phyloP scores from a whole-genome alignment of 2,113 vertebrate species.

The Mesoclemmys tuberculata region DNA sequence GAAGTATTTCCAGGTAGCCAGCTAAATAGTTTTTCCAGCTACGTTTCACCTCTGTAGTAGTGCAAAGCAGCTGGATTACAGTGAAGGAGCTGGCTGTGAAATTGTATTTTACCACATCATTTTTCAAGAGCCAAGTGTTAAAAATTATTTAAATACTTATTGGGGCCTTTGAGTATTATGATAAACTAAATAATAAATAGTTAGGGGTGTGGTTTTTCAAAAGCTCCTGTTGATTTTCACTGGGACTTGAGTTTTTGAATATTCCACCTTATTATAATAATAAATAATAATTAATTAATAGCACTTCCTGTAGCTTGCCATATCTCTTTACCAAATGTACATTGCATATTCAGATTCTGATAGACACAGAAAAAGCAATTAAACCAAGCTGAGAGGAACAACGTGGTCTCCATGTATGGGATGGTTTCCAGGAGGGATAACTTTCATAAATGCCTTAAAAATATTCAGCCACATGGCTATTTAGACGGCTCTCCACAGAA shows the following conservation, averaged over 20 bases:
- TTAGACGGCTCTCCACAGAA: slow-evolving; percentile 68
- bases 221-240: background rate
- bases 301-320: background rate
- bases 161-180: background rate
- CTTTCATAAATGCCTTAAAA: slow-evolving; percentile 67
- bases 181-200: background rate
- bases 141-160: background rate
- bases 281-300: background rate
- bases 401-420: slow-evolving; percentile 57
- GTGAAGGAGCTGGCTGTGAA: background rate
- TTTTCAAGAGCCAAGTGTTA: background rate
- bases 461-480: slow-evolving; percentile 58
- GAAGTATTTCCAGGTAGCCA: background rate
- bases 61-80: background rate
- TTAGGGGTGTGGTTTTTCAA: background rate
- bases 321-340: slow-evolving; percentile 3
- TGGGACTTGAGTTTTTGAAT: background rate
- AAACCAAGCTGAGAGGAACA: slow-evolving; percentile 68
- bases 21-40: background rate
- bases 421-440: slow-evolving; percentile 66
- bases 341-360: background rate
- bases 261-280: slow-evolving; percentile 19
- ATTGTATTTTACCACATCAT: background rate
- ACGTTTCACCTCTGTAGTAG: background rate
- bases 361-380: slow-evolving; percentile 63